Evolutionary conservation across 2,113 vertebrate species (phyloP).

Genomic region (Acanthisitta chloris): DNA sequence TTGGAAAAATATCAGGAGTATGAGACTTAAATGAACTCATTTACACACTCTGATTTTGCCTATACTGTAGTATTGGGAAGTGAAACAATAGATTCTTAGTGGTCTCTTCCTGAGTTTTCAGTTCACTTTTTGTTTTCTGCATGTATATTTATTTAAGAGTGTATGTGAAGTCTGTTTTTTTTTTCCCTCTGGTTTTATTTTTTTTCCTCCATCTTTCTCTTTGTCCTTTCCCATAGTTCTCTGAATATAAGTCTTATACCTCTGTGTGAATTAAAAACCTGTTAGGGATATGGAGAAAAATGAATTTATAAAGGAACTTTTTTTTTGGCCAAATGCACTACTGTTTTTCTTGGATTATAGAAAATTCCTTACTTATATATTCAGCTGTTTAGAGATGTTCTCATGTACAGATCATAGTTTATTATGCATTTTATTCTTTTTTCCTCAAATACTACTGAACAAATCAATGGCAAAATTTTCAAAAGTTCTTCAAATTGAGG

Average conservation of each 20-base stretch:
- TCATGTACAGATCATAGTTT: neutral
- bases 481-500: neutral
- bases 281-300: neutral
- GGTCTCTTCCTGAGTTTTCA: neutral
- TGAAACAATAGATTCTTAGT: neutral
- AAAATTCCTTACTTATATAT: neutral
- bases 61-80: slow-evolving; percentile 1
- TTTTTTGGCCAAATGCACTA: neutral
- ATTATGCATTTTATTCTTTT: neutral
- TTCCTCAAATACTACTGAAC: neutral
- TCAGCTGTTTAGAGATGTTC: neutral
- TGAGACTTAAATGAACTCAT: slow-evolving; percentile 30
- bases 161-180: neutral
- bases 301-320: neutral
- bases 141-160: neutral
- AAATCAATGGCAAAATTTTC: slow-evolving; percentile 1
- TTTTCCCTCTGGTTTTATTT: neutral
- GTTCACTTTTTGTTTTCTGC: neutral
- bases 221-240: neutral
- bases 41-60: slow-evolving; percentile 11
- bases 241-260: neutral
- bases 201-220: neutral
- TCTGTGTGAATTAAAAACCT: neutral
- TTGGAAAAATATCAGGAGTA: slow-evolving; percentile 47
- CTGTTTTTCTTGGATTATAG: neutral